Evolutionary conservation across 2,888 invertebrate genomes (phyloP), one percentile per base, ranked within the genome.

Genomic region (Caradrina kadenii): DNA sequence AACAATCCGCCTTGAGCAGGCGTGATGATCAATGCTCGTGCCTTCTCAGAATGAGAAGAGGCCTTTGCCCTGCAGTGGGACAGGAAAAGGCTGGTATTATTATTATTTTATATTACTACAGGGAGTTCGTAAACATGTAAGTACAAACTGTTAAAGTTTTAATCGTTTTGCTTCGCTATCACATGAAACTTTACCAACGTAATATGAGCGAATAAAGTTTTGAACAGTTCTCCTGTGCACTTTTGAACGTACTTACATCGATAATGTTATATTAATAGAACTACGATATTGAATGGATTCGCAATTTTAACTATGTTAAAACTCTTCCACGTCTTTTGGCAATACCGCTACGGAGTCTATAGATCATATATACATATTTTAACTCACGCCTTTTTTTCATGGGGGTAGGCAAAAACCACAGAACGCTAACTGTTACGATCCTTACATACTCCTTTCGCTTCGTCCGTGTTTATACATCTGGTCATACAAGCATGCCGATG

Each of bases 131-230:
- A 50, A 61, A 68, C 67, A 69, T 58, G 73, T 65, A 67, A 66
- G 63, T 73, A 49, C 13, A 55, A 65, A 67, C 65, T 69, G 63
- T 73, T 69, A 69, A 76, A 76, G 65, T 73, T 69, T 61, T 56
- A 75, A 75, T 72, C 53, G 71, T 67, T 76, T 71, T 66, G 50
- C 54, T 64, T 71, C 53, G 45, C 64, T 60, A 66, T 63, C 58
- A 19, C 54, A 48, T 53, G 45, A 39, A 69, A 69, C 61, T 58
- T 71, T 17, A 50, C 4, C 26, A 26, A 63, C 26, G 21, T 56
- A 42, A 53, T 53, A 61, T 39, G 53, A 59, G 21, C 49, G 63
- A 77, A 50, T 45, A 56, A n/a, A 21, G 58, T 26, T 59, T 54
- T 63, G 15, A 55, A 11, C 63, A 35, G 39, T 50, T 63, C 45